These are phyloP conservation scores for Protophormia terraenovae DNA, from an alignment of 2,888 invertebrate species.

Conservation along the genomic window DNA sequence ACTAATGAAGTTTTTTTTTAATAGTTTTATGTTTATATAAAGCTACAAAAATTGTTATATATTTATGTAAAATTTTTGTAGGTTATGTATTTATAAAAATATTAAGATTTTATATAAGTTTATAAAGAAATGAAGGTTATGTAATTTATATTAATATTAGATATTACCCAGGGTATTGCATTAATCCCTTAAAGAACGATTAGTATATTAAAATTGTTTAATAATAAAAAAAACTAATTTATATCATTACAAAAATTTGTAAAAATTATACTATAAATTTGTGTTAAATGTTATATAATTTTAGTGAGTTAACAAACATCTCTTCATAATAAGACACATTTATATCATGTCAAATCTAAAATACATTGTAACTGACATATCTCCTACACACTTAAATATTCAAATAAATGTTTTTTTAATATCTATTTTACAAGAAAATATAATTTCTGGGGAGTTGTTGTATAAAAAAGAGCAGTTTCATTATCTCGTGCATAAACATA, in stretches of 20 bases:
- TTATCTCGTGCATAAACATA: neutral
- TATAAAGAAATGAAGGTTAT: neutral
- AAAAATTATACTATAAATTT: too few relatives aligned
- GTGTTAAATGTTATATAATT: too few relatives aligned
- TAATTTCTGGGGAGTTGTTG: neutral
- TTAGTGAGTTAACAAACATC: neutral
- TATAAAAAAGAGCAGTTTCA: neutral
- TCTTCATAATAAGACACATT: neutral
- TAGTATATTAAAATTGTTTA: neutral
- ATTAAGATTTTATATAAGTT: neutral
- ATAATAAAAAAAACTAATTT: too few relatives aligned
- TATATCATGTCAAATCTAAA: neutral
- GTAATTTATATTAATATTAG: too few relatives aligned
- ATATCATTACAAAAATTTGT: too few relatives aligned
- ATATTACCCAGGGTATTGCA: neutral
- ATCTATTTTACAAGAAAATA: neutral
- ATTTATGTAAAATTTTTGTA: neutral
- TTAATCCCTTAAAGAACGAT: neutral
- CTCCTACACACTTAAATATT: too few relatives aligned
- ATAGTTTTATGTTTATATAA: neutral
- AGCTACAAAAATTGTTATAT: too few relatives aligned
- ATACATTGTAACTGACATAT: neutral
- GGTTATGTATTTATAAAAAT: neutral
- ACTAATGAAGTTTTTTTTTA: conserved; percentile 41
- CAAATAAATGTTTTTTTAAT: too few relatives aligned